A percentile compares a stretch with the other conserved stretches of the same genome.
Conservation (phyloP, 2,113 vertebrate species). For the Nerophis lumbriciformis region DNA sequence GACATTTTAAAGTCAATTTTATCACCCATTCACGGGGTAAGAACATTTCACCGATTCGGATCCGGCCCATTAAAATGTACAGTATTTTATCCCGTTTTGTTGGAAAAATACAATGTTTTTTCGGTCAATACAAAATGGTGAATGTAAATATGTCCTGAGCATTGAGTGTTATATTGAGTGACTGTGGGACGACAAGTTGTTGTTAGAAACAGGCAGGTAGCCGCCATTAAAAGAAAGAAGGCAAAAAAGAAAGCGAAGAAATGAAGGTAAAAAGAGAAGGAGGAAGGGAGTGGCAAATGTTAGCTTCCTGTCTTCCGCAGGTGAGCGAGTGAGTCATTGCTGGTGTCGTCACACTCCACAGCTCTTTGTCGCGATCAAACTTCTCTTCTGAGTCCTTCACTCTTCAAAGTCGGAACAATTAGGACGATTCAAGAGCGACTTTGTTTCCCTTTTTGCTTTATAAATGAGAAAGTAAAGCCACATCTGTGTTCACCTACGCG, state of each 20-base stretch:
- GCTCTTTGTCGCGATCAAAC: slow-evolving; percentile 13
- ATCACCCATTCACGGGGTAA: too few species aligned
- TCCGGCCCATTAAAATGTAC: too few species aligned
- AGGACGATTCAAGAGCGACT: not conserved
- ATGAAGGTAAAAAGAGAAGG: not conserved
- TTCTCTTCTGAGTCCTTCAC: not conserved
- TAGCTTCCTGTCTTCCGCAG: slow-evolving; percentile 75
- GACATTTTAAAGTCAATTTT: too few species aligned
- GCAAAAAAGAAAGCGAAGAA: not conserved
- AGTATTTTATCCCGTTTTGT: too few species aligned
- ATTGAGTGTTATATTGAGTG: too few species aligned
- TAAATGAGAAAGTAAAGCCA: not conserved
- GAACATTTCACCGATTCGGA: too few species aligned
- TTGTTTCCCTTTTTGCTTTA: not conserved
- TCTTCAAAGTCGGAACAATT: not conserved
- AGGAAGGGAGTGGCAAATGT: slow-evolving; percentile 52
- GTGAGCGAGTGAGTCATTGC: slow-evolving; percentile 45
- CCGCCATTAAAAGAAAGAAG: not conserved
- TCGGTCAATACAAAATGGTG: too few species aligned
- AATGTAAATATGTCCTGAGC: too few species aligned
- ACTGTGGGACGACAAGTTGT: not conserved
- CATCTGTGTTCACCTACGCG: not conserved
- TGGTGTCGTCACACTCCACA: slow-evolving; percentile 13
- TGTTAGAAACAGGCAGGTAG: not conserved
- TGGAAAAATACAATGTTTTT: too few species aligned